Evolutionary conservation across 2,797 vertebrate species (phyloP).

Genomic region (Aphelocoma californica): DNA sequence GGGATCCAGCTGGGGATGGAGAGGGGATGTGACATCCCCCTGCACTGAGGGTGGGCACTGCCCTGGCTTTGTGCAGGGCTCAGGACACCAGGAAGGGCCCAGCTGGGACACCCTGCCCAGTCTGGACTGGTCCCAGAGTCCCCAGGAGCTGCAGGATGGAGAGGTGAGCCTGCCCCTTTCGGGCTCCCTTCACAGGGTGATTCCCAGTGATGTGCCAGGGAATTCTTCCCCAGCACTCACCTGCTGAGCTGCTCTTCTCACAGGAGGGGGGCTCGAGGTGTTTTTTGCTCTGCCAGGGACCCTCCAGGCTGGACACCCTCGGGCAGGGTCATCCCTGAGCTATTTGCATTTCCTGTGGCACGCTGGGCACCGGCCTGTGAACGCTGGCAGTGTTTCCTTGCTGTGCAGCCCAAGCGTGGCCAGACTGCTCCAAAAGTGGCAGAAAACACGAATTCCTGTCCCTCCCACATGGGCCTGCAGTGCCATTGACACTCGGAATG

Average conservation of each 20-base stretch:
- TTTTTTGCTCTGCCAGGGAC: background rate
- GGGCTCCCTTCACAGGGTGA: background rate
- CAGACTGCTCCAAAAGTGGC: background rate
- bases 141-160: background rate
- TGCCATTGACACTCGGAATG: background rate
- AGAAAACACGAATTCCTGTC: background rate
- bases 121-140: background rate
- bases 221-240: fast-evolving
- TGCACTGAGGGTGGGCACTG: fast-evolving
- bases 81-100: background rate
- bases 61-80: background rate
- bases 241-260: background rate
- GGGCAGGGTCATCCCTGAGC: background rate
- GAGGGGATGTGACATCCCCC: background rate
- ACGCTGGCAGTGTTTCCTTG: background rate
- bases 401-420: background rate
- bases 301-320: background rate
- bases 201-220: background rate
- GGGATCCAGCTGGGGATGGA: background rate
- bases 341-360: background rate
- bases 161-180: background rate
- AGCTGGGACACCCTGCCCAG: background rate
- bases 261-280: fast-evolving
- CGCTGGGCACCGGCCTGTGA: background rate
- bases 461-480: background rate